phyloP scores from a whole-genome alignment of 2,797 vertebrate genomes.

The Ptychadena robeensis region DNA sequence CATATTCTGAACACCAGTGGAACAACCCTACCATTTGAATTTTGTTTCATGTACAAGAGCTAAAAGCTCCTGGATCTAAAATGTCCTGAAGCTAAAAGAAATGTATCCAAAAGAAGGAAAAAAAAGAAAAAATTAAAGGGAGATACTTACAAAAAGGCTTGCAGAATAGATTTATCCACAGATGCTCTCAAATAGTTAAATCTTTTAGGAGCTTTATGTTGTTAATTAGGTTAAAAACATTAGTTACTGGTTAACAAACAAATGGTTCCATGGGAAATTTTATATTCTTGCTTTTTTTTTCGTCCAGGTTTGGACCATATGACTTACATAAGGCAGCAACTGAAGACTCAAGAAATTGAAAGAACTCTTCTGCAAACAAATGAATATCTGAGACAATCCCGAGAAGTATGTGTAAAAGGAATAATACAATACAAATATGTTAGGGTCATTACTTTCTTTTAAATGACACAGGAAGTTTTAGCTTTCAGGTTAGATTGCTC shows the following conservation, averaged over 20 bases:
- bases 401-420: constrained; percentile 79
- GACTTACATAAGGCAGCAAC: constrained; percentile 76
- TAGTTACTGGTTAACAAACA: not conserved
- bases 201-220: too few species aligned
- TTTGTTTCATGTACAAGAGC: too few species aligned
- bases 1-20: too few species aligned
- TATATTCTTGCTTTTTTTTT: constrained; percentile 49
- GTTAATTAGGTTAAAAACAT: not conserved
- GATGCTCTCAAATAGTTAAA: too few species aligned
- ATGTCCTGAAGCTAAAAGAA: too few species aligned
- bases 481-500: not conserved
- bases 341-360: constrained; percentile 65
- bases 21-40: too few species aligned
- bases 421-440: not conserved
- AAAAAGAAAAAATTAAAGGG: too few species aligned
- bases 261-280: not conserved
- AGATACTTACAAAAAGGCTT: too few species aligned
- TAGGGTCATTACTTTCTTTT: not conserved
- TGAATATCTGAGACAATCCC: constrained; percentile 70
- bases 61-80: too few species aligned
- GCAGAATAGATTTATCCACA: too few species aligned
- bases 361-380: constrained; percentile 65
- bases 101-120: too few species aligned
- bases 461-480: not conserved
- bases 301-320: constrained; percentile 79